These are phyloP conservation scores for Pristionchus maxplancki DNA, from an alignment of 2,888 invertebrate genomes.

Conservation along the genomic window DNA sequence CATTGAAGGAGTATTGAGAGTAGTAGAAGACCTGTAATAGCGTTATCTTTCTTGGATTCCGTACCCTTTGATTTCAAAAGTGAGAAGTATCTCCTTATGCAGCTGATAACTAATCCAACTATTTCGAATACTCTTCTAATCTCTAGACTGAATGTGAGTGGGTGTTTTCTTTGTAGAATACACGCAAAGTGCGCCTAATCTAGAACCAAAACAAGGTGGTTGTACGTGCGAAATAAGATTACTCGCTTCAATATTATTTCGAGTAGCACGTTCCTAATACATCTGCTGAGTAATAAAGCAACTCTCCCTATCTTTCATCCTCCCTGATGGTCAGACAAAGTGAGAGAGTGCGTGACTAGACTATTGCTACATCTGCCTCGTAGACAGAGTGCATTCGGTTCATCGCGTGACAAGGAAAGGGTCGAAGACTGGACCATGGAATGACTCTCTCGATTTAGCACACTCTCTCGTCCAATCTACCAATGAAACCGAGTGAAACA, in stretches of 20 bases:
- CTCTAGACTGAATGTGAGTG: not conserved
- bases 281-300: not conserved
- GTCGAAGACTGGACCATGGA: not conserved
- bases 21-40: conserved; percentile 59
- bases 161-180: not conserved
- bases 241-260: not conserved
- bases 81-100: not conserved
- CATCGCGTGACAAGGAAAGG: not conserved
- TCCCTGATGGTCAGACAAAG: not conserved
- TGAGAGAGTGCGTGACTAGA: too few species aligned
- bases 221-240: not conserved
- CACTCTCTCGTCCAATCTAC: too few species aligned
- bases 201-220: not conserved
- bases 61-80: not conserved
- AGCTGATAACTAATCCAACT: too few species aligned
- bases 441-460: too few species aligned
- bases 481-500: too few species aligned
- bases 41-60: not conserved
- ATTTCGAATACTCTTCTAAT: not conserved
- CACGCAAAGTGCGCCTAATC: not conserved
- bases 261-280: not conserved
- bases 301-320: not conserved
- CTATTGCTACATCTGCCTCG: not conserved
- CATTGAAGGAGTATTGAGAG: conserved; percentile 63
- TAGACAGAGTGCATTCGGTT: not conserved